Evolutionary conservation across 1,140 invertebrate genomes (phyloP).

Genomic region (Chironomus tepperi): DNA sequence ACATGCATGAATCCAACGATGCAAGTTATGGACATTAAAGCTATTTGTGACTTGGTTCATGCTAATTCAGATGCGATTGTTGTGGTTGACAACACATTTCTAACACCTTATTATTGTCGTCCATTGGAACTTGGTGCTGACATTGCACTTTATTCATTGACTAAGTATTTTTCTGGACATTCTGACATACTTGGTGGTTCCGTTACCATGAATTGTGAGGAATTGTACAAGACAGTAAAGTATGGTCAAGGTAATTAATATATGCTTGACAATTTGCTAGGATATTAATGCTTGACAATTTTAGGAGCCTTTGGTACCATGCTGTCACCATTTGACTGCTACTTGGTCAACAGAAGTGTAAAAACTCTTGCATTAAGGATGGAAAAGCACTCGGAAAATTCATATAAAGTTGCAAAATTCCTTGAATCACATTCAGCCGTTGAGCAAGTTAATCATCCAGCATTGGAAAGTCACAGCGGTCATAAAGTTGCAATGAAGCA

Average conservation of each 20-base stretch:
- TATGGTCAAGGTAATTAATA: slow-evolving; percentile 37
- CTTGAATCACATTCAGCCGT: slow-evolving; percentile 60
- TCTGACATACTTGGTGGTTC: slow-evolving; percentile 78
- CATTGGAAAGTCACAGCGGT: slow-evolving; percentile 63
- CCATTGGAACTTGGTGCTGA: slow-evolving; percentile 74
- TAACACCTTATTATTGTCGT: slow-evolving; percentile 71
- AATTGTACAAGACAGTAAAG: slow-evolving; percentile 48
- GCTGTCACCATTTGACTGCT: slow-evolving; percentile 76
- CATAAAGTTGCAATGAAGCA: too few relatives aligned
- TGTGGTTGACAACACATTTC: slow-evolving; percentile 78
- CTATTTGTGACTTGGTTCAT: slow-evolving; percentile 46
- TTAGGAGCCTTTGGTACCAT: slow-evolving; percentile 52
- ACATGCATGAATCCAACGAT: slow-evolving; percentile 75
- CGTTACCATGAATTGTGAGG: slow-evolving; percentile 51
- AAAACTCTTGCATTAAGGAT: slow-evolving; percentile 72
- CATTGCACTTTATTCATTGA: slow-evolving; percentile 67
- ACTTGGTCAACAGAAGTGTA: slow-evolving; percentile 62
- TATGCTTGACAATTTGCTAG: slow-evolving; percentile 53
- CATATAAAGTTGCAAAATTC: slow-evolving; percentile 62
- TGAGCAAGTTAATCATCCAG: slow-evolving; percentile 64
- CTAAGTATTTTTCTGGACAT: slow-evolving; percentile 85
- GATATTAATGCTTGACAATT: slow-evolving; percentile 48
- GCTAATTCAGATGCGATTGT: slow-evolving; percentile 51
- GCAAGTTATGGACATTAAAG: slow-evolving; percentile 65
- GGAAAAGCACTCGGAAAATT: slow-evolving; percentile 69